phyloP scores from a whole-genome alignment of 92 coral and sea anemone species.

The Paragorgia papillata region DNA sequence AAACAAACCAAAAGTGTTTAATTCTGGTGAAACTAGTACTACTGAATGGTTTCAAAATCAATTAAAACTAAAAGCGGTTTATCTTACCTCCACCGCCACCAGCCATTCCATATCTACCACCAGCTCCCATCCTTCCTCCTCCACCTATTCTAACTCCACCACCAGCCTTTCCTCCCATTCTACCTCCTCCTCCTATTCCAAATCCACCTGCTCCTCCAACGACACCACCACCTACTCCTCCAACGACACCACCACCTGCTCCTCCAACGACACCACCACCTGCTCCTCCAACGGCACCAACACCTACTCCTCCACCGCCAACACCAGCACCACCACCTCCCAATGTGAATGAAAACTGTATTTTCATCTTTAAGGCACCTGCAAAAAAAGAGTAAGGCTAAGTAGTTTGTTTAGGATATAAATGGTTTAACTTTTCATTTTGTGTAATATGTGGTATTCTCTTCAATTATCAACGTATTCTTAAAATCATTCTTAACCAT shows the following conservation, averaged over 20 bases:
- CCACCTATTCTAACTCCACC: background rate
- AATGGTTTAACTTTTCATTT: too few species aligned
- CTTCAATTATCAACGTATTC: too few species aligned
- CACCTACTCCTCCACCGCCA: background rate
- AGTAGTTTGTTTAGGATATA: background rate
- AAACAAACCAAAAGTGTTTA: background rate
- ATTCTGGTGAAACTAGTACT: too few species aligned
- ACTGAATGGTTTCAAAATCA: too few species aligned
- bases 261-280: background rate
- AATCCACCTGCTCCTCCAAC: background rate
- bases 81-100: background rate
- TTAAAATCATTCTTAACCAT: too few species aligned
- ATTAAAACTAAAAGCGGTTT: background rate
- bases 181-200: background rate
- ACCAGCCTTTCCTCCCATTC: background rate
- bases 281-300: background rate
- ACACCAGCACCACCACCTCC: slow-evolving; percentile 3
- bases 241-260: background rate
- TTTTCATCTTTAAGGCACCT: slow-evolving; percentile 20
- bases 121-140: background rate
- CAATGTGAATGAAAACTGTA: slow-evolving; percentile 2
- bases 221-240: background rate
- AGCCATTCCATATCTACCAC: background rate
- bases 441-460: too few species aligned
- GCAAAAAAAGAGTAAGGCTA: background rate